A percentile compares a stretch with the other conserved stretches of the same genome.
Evolutionary conservation across 2,113 vertebrate genomes (phyloP).

Genomic region (Sorex araneus): DNA sequence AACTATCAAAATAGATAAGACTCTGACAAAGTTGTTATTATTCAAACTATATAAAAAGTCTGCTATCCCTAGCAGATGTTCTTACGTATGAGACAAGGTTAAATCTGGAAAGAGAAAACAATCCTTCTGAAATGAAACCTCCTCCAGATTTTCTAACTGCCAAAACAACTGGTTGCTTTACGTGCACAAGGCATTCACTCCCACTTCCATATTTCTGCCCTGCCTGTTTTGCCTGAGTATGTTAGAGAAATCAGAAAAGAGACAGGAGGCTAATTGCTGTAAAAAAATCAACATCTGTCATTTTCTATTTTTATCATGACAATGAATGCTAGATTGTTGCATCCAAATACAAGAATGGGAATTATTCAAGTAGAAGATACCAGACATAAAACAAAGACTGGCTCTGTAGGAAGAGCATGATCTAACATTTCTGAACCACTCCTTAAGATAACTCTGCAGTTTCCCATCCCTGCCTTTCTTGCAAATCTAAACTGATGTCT

Average conservation of each 20-base stretch:
- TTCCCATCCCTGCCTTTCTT: not conserved
- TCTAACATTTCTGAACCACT: slow-evolving; percentile 54
- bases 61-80: slow-evolving; percentile 22
- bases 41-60: slow-evolving; percentile 30
- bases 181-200: slow-evolving; percentile 20
- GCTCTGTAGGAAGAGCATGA: slow-evolving; percentile 46
- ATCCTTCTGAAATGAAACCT: not conserved
- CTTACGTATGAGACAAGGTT: slow-evolving; percentile 6
- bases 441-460: slow-evolving; percentile 6
- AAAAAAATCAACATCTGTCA: slow-evolving; percentile 69
- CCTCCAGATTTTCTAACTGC: slow-evolving; percentile 19
- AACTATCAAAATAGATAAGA: slow-evolving; percentile 39
- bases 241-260: slow-evolving; percentile 72
- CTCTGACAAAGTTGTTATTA: slow-evolving; percentile 1
- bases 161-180: slow-evolving; percentile 4
- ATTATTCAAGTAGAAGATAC: slow-evolving; percentile 77
- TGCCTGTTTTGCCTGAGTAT: slow-evolving; percentile 10
- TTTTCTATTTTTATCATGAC: slow-evolving; percentile 81
- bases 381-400: slow-evolving; percentile 65
- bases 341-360: slow-evolving; percentile 73
- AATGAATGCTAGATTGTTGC: slow-evolving; percentile 77
- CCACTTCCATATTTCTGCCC: slow-evolving; percentile 14
- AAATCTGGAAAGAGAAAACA: slow-evolving; percentile 17
- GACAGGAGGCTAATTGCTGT: slow-evolving; percentile 55
- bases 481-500: not conserved